Conservation (phyloP, 2,888 invertebrate species). For the Nomada goodeniana region DNA sequence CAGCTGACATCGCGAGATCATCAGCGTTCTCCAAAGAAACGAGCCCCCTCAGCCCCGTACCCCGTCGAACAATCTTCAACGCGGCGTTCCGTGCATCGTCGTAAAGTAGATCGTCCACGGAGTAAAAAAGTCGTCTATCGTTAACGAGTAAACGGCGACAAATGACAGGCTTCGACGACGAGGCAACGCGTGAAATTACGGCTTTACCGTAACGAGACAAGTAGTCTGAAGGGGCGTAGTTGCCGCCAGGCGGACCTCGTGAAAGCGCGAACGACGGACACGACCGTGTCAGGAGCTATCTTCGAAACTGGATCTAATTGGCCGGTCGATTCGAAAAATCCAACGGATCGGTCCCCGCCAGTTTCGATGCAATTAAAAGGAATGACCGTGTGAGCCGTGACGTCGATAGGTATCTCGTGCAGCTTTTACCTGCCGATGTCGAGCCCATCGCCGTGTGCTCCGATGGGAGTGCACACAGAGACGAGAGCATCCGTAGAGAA, state of each 20-base stretch:
- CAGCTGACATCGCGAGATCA: too few relatives aligned
- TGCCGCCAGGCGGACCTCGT: slow-evolving; percentile 10
- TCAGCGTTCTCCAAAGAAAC: too few relatives aligned
- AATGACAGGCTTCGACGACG: slow-evolving; percentile 35
- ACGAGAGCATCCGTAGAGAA: too few relatives aligned
- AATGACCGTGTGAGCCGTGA: slow-evolving; percentile 65
- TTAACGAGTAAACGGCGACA: slow-evolving; percentile 43
- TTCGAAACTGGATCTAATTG: slow-evolving; percentile 66
- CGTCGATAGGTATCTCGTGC: slow-evolving; percentile 58
- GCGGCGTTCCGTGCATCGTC: background rate
- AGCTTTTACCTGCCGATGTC: slow-evolving; percentile 45
- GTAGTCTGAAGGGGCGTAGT: slow-evolving; percentile 29
- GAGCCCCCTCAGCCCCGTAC: too few relatives aligned
- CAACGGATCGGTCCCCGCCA: slow-evolving; percentile 51
- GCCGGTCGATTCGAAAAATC: slow-evolving; percentile 60
- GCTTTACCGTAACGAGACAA: slow-evolving; percentile 46
- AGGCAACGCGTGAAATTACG: slow-evolving; percentile 37
- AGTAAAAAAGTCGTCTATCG: slow-evolving; percentile 4
- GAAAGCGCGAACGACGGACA: slow-evolving; percentile 35
- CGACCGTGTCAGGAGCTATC: slow-evolving; percentile 26
- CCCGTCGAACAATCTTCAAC: too few relatives aligned
- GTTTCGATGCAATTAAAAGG: slow-evolving; percentile 76
- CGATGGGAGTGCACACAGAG: slow-evolving; percentile 24
- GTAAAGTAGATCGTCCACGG: background rate
- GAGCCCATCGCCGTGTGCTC: slow-evolving; percentile 19